These are phyloP conservation scores for Lypha dubia DNA, from an alignment of 2,888 invertebrate species.

Conservation along the genomic window DNA sequence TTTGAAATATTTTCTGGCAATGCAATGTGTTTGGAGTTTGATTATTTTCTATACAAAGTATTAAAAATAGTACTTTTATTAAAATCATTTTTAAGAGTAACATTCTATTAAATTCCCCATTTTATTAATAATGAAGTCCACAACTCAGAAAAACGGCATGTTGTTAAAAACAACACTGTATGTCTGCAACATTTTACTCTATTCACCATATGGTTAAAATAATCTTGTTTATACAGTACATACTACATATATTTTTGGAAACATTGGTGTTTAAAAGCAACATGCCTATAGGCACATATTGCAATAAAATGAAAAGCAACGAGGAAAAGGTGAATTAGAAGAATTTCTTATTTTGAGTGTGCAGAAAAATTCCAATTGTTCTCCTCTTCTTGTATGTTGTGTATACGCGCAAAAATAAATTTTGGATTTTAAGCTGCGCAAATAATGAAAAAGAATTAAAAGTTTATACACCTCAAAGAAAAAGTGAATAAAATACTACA, in stretches of 20 bases:
- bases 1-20: too few species aligned
- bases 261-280: not conserved
- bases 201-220: not conserved
- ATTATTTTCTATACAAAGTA: too few species aligned
- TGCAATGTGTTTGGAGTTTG: too few species aligned
- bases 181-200: slow-evolving; percentile 1
- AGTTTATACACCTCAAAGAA: slow-evolving; percentile 58
- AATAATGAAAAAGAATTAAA: slow-evolving; percentile 55
- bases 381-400: slow-evolving; percentile 65
- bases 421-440: slow-evolving; percentile 73
- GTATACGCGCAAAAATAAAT: slow-evolving; percentile 71
- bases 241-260: slow-evolving; percentile 23
- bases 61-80: too few species aligned
- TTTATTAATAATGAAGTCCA: slow-evolving; percentile 3
- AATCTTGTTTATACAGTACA: not conserved
- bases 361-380: slow-evolving; percentile 68
- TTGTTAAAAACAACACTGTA: slow-evolving; percentile 43
- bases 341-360: slow-evolving; percentile 64
- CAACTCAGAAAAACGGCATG: slow-evolving; percentile 1
- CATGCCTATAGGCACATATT: not conserved
- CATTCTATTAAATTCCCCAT: slow-evolving; percentile 6
- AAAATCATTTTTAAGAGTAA: too few species aligned
- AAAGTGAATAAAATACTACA: slow-evolving; percentile 26
- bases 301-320: slow-evolving; percentile 28
- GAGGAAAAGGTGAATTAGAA: slow-evolving; percentile 33